Evolutionary conservation across 2,797 vertebrate genomes (phyloP).

Genomic region (Limnodromus scolopaceus): DNA sequence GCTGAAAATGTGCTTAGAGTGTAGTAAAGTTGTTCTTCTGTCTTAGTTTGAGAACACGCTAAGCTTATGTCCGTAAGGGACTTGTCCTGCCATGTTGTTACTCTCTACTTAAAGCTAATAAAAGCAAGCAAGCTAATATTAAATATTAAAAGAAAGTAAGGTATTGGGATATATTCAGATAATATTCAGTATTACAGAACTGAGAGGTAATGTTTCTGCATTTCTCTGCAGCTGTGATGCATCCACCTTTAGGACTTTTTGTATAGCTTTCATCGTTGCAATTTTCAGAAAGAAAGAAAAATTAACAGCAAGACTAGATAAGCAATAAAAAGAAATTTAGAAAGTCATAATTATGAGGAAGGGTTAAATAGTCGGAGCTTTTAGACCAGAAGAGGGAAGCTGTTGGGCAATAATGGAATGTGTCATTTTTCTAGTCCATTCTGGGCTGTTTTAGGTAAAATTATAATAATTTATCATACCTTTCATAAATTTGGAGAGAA

Average conservation of each 20-base stretch:
- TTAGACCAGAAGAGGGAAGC: not conserved
- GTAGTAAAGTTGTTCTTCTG: not conserved
- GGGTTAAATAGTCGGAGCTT: not conserved
- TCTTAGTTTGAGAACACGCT: not conserved
- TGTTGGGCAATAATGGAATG: not conserved
- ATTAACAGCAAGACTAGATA: not conserved
- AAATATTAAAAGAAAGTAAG: not conserved
- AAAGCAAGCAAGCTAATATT: not conserved
- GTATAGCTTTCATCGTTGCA: not conserved
- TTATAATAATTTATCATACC: not conserved
- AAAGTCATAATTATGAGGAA: not conserved
- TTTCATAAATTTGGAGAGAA: not conserved
- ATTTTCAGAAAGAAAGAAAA: not conserved
- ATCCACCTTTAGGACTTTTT: not conserved
- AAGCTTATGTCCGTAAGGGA: not conserved
- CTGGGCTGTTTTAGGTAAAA: not conserved
- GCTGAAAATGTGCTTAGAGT: not conserved
- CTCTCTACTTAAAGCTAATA: not conserved
- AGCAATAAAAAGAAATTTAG: not conserved
- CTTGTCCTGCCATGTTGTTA: not conserved
- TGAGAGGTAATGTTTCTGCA: not conserved
- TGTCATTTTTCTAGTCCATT: not conserved
- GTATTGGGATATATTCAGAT: not conserved
- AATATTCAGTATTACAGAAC: not conserved
- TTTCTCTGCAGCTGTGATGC: not conserved